Evolutionary conservation across 2,797 vertebrate species (phyloP).

Genomic region (Loriculus beryllinus): DNA sequence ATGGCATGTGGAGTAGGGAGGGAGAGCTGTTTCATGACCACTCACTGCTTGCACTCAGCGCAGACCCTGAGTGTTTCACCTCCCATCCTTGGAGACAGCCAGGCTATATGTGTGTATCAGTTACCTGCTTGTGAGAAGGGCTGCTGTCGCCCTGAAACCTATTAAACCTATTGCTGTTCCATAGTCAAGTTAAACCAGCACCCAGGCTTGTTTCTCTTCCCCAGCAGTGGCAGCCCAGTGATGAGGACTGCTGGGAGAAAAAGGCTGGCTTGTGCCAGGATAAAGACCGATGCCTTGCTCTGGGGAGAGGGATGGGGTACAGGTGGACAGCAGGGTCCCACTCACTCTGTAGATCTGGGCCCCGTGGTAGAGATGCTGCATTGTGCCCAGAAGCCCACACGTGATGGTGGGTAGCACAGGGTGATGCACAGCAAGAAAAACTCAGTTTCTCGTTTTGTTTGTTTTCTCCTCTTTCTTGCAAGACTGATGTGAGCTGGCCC

Average conservation of each 20-base stretch:
- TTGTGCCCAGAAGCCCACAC: background rate
- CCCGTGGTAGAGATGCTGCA: background rate
- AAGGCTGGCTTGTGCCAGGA: background rate
- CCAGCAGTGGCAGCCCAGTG: background rate
- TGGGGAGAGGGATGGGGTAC: background rate
- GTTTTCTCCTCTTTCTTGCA: constrained; percentile 17
- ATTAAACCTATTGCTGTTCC: accelerated
- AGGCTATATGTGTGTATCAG: accelerated
- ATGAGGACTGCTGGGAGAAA: background rate
- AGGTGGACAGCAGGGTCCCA: accelerated
- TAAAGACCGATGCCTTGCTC: accelerated
- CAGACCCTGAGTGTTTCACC: background rate
- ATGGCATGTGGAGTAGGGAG: accelerated
- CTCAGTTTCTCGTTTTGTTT: constrained; percentile 6
- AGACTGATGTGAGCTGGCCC: background rate
- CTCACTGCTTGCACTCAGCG: accelerated
- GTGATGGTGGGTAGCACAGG: accelerated
- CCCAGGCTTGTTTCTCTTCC: background rate
- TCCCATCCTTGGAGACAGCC: background rate
- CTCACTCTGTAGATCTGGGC: accelerated
- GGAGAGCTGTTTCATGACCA: accelerated
- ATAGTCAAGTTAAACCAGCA: background rate
- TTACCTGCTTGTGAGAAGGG: background rate
- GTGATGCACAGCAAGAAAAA: background rate
- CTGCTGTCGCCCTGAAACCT: background rate